Base-by-base conservation (phyloP, 2,797 vertebrate species). In the Pachyuromys duprasi region DNA sequence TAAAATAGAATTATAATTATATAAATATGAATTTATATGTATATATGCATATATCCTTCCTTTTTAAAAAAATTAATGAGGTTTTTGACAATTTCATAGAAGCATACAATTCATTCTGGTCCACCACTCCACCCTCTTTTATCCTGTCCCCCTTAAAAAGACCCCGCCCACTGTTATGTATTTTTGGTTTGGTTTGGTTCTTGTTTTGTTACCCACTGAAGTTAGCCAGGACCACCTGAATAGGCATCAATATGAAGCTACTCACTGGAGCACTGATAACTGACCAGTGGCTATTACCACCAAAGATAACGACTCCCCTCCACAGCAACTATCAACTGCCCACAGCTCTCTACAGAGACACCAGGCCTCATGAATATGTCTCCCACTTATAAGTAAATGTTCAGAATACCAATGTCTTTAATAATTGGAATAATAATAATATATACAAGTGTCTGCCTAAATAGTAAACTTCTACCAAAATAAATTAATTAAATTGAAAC, bases 401-500 rank as follows among this genome's bases (percentile, higher is more conserved):
- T 22, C 31, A 53, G 22, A 53, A 45, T 63, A 8, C 1, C 82
- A 24, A 20, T 26, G 65, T 26, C n/a, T n/a, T 75, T 69, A 76
- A n/a, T 86, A 86, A 36, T 2, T 24, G 65, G 22, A 63, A 86
- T 62, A 86, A n/a, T 62, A 78, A 82, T 4, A 5, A 82, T 3
- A 53, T 4, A n/a, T 18, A 75, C 15, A 79, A 60, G 18, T 75
- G 26, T 42, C 5, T 18, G 20, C 18, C 86, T 82, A 81, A 70
- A 55, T 39, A 45, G 62, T 81, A 36, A 70, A 87, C 17, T 90
- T 86, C n/a, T 78, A 86, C 67, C 49, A 60, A 89, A 72, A 90
- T 92, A 91, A 95, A 42, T 42, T 12, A 13, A 36, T 57, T 74
- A 42, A 74, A 49, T 69, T 84, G 24, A 84, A 89, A 89, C 36